Evolutionary conservation across 2,888 invertebrate genomes (phyloP).

Genomic region (Clanis bilineata): DNA sequence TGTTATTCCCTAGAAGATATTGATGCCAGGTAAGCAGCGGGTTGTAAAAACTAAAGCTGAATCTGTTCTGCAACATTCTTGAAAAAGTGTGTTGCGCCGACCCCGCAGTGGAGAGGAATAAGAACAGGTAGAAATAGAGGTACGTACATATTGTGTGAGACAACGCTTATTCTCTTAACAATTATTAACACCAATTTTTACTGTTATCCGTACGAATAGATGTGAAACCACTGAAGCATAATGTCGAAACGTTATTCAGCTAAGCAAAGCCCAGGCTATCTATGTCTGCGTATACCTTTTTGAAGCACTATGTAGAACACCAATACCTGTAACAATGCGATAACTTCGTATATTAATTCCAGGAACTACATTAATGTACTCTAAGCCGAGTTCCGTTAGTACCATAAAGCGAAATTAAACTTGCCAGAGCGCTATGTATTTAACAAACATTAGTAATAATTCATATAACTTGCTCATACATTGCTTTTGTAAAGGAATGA

Average conservation of each 20-base stretch:
- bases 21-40: too few species aligned
- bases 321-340: neutral
- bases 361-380: slow-evolving; percentile 3
- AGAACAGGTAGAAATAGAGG: too few species aligned
- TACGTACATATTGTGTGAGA: too few species aligned
- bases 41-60: too few species aligned
- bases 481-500: neutral
- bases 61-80: too few species aligned
- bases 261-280: neutral
- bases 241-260: neutral
- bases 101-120: too few species aligned
- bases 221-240: neutral
- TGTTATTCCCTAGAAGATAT: too few species aligned
- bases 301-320: slow-evolving; percentile 1
- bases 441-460: slow-evolving; percentile 7
- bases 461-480: slow-evolving; percentile 5
- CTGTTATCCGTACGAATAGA: too few species aligned
- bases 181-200: too few species aligned
- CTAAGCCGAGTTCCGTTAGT: neutral
- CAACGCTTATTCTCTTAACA: too few species aligned
- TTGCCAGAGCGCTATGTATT: neutral
- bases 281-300: neutral
- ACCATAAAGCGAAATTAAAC: neutral
- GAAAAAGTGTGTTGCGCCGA: too few species aligned
- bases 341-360: slow-evolving; percentile 3